Evolutionary conservation across 2,888 invertebrate genomes (phyloP).

Genomic region (Megaustenia siamemsis): DNA sequence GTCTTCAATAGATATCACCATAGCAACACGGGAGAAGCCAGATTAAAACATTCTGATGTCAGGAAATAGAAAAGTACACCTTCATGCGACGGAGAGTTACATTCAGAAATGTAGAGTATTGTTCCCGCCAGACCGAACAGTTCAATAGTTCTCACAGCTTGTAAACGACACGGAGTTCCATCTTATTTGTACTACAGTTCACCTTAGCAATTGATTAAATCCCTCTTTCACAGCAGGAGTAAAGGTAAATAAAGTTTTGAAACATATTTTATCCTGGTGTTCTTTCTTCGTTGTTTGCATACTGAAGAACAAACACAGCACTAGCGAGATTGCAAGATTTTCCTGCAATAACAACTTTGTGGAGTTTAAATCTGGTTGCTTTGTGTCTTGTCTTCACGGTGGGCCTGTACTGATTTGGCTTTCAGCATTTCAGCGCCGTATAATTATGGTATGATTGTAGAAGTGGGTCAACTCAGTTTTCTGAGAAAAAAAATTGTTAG

Average conservation of each 20-base stretch:
- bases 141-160: neutral
- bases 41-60: neutral
- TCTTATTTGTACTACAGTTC: neutral
- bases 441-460: too few relatives aligned
- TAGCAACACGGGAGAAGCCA: neutral
- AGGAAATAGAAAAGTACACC: slow-evolving; percentile 24
- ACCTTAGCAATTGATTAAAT: slow-evolving; percentile 12
- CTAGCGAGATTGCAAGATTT: neutral
- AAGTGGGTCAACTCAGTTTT: too few relatives aligned
- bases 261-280: neutral
- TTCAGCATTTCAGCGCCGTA: too few relatives aligned
- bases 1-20: slow-evolving; percentile 3
- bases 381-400: too few relatives aligned
- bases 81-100: neutral
- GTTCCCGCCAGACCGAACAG: neutral
- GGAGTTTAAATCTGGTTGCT: slow-evolving; percentile 20
- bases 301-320: neutral
- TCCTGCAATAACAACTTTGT: neutral
- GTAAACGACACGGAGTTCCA: neutral
- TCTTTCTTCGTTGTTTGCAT: neutral
- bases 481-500: too few relatives aligned
- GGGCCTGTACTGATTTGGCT: too few relatives aligned
- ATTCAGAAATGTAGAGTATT: neutral
- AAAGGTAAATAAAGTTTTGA: neutral
- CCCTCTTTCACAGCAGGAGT: neutral